Evolutionary conservation across 2,888 invertebrate genomes (phyloP).

Genomic region (Harpagoxenus sublaevis): DNA sequence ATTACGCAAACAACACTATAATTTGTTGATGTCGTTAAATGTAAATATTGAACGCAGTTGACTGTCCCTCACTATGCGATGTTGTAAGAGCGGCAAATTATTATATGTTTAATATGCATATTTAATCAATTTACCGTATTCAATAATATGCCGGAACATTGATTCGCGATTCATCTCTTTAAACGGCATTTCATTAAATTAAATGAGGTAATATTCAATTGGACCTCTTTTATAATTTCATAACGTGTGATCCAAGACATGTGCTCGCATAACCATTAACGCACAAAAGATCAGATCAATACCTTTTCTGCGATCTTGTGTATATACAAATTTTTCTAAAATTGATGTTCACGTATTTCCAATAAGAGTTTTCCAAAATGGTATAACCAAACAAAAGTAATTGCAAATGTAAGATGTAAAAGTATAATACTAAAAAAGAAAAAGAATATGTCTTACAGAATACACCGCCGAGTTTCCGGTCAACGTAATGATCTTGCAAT

Average conservation of each 20-base stretch:
- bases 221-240: conserved; percentile 9
- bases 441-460: background rate
- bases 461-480: background rate
- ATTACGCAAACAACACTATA: conserved; percentile 51
- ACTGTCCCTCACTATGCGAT: conserved; percentile 37
- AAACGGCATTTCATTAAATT: conserved; percentile 39
- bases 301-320: background rate
- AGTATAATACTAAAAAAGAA: background rate
- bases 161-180: conserved; percentile 34
- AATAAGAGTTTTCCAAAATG: background rate
- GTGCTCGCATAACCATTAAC: background rate
- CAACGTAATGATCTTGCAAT: conserved; percentile 4
- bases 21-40: conserved; percentile 53
- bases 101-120: conserved; percentile 53
- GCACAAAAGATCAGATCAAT: background rate
- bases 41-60: conserved; percentile 46
- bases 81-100: conserved; percentile 49
- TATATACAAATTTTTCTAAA: background rate
- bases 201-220: conserved; percentile 30
- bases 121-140: conserved; percentile 49
- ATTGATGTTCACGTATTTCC: background rate
- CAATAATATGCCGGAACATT: conserved; percentile 27
- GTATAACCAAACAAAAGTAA: background rate
- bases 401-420: background rate
- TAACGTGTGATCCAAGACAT: background rate